Conservation (phyloP, 2,888 invertebrate genomes). For the Caenorhabditis zanzibari region DNA sequence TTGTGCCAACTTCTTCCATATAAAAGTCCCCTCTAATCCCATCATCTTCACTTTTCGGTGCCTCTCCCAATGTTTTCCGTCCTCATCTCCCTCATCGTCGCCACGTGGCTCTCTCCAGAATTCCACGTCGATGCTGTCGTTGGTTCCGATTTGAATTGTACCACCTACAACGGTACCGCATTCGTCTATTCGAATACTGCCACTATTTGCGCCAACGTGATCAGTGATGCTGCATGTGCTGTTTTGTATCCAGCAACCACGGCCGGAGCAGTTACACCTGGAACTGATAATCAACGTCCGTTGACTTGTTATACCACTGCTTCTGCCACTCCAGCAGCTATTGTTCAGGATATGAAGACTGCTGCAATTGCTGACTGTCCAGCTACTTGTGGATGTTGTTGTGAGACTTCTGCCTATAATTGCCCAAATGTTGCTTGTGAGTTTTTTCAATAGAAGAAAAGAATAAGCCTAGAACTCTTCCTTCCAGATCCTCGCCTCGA, state of each 20-base stretch:
- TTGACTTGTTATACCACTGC: constrained; percentile 50
- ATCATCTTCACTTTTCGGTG: constrained; percentile 20
- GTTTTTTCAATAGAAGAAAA: constrained; percentile 3
- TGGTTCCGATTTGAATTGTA: constrained; percentile 37
- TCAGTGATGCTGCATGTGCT: constrained; percentile 47
- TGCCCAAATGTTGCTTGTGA: constrained; percentile 48
- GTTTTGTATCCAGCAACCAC: constrained; percentile 33
- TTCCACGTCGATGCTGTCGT: constrained; percentile 22
- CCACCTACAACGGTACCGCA: constrained; percentile 42
- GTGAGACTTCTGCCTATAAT: constrained; percentile 42
- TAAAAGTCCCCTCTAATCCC: background rate
- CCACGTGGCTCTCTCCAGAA: constrained; percentile 13
- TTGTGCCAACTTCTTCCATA: constrained; percentile 17
- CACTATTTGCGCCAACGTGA: constrained; percentile 43
- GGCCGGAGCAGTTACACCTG: constrained; percentile 30
- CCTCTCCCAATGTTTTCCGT: constrained; percentile 14
- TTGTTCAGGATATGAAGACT: constrained; percentile 54
- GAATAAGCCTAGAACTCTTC: background rate
- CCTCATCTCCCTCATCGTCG: constrained; percentile 22
- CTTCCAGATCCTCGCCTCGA: constrained; percentile 37
- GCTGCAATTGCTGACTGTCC: constrained; percentile 48
- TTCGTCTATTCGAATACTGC: constrained; percentile 52
- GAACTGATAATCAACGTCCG: constrained; percentile 42
- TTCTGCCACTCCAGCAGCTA: constrained; percentile 40
- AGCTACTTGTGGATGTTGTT: constrained; percentile 51